Conservation (phyloP, 2,888 invertebrate genomes). For the Tenthredo amoena region DNA sequence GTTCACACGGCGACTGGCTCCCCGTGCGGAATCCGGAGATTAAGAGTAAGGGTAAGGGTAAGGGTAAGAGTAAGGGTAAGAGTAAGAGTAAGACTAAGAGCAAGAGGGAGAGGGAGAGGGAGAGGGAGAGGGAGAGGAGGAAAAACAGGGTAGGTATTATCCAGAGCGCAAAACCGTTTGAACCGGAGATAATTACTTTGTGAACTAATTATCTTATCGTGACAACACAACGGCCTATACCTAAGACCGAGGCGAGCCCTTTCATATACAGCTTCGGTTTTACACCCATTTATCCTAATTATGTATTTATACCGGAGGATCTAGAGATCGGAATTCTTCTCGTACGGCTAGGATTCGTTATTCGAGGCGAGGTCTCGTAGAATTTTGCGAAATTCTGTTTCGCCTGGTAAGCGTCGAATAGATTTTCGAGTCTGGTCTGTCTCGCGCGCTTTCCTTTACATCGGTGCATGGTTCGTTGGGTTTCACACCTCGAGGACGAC, state of each 20-base stretch:
- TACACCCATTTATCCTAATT: conserved; percentile 45
- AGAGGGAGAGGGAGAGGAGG: neutral
- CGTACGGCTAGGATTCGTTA: too few relatives aligned
- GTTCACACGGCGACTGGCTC: neutral
- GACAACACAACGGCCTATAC: neutral
- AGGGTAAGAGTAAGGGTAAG: neutral
- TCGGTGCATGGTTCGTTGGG: neutral
- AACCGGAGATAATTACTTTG: conserved; percentile 21
- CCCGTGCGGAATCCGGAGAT: neutral
- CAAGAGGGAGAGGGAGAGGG: too few relatives aligned
- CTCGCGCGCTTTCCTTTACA: neutral
- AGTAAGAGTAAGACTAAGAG: neutral
- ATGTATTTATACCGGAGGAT: neutral
- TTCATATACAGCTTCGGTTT: neutral
- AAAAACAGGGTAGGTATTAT: neutral
- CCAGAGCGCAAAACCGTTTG: neutral
- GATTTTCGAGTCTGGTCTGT: too few relatives aligned
- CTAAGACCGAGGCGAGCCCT: conserved; percentile 52
- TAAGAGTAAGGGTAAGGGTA: neutral
- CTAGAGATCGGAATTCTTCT: neutral
- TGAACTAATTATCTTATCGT: conserved; percentile 23
- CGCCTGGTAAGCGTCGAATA: too few relatives aligned
- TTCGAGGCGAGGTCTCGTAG: too few relatives aligned
- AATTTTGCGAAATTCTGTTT: too few relatives aligned
- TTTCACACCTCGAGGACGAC: neutral